A percentile compares a stretch with the other conserved stretches of the same genome.
Conservation (phyloP, 2,888 invertebrate species). For the Dynastes maya region DNA sequence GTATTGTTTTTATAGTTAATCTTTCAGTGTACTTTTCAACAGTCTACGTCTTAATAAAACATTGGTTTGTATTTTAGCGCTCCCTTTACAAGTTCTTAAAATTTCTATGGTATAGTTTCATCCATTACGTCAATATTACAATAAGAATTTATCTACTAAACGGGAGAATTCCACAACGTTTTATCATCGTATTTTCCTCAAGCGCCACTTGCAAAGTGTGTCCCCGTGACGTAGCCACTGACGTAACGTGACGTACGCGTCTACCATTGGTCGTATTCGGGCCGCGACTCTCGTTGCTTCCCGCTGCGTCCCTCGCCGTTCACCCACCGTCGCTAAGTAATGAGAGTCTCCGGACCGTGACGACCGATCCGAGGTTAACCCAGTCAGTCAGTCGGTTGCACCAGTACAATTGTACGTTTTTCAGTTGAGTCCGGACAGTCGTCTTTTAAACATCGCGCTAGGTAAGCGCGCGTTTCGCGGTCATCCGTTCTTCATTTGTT, state of each 20-base stretch:
- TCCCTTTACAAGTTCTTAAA: no score
- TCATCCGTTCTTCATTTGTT: constrained; percentile 15
- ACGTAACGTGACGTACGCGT: constrained; percentile 63
- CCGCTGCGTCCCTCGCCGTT: constrained; percentile 22
- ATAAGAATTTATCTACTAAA: neutral
- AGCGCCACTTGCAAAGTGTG: constrained; percentile 62
- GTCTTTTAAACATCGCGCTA: constrained; percentile 37
- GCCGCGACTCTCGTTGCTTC: constrained; percentile 4
- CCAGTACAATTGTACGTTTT: constrained; percentile 41
- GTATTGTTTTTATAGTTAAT: no score
- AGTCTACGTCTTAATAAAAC: no score
- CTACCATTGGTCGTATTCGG: constrained; percentile 61
- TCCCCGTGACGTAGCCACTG: constrained; percentile 51
- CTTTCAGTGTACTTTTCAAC: no score
- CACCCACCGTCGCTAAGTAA: constrained; percentile 34
- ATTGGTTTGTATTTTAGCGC: no score
- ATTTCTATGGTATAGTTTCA: no score
- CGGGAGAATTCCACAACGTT: neutral
- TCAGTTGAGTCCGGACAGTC: constrained; percentile 51
- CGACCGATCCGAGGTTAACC: constrained; percentile 44
- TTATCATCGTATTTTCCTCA: constrained; percentile 27
- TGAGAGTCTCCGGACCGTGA: constrained; percentile 45
- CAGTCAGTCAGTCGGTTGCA: constrained; percentile 45
- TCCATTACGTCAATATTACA: no score
- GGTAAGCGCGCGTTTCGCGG: constrained; percentile 21